A percentile compares a stretch with the other conserved stretches of the same genome.
These are phyloP conservation scores for Hypotaenidia okinawae DNA, from an alignment of 2,797 vertebrate species.

Conservation along the genomic window DNA sequence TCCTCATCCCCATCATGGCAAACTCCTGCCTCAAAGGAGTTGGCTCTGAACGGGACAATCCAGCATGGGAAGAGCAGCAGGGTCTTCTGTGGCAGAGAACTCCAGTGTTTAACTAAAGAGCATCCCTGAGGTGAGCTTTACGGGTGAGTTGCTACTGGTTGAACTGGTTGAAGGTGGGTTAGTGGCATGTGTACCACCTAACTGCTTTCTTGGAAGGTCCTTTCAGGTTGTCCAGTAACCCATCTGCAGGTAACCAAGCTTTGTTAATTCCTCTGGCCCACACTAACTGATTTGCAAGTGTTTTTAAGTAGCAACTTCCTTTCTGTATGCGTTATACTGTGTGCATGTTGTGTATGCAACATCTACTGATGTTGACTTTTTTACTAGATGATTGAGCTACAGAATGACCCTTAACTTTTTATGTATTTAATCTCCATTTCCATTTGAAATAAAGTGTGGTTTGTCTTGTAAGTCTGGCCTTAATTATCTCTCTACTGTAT, in stretches of 20 bases:
- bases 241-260: neutral
- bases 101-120: neutral
- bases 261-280: neutral
- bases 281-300: neutral
- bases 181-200: neutral
- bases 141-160: neutral
- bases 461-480: neutral
- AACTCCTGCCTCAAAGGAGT: neutral
- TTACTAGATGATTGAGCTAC: neutral
- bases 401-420: neutral
- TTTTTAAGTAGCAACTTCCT: neutral
- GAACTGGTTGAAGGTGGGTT: neutral
- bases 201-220: neutral
- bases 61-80: neutral
- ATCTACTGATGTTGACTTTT: neutral
- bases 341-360: neutral
- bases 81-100: neutral
- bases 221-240: neutral
- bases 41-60: neutral
- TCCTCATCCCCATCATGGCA: neutral
- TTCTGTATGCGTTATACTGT: neutral
- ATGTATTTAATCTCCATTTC: neutral
- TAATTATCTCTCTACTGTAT: conserved; percentile 45
- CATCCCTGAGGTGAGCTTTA: neutral
- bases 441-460: neutral